Evolutionary conservation across 2,888 invertebrate species (phyloP).

Genomic region (Drosophila ezoana): DNA sequence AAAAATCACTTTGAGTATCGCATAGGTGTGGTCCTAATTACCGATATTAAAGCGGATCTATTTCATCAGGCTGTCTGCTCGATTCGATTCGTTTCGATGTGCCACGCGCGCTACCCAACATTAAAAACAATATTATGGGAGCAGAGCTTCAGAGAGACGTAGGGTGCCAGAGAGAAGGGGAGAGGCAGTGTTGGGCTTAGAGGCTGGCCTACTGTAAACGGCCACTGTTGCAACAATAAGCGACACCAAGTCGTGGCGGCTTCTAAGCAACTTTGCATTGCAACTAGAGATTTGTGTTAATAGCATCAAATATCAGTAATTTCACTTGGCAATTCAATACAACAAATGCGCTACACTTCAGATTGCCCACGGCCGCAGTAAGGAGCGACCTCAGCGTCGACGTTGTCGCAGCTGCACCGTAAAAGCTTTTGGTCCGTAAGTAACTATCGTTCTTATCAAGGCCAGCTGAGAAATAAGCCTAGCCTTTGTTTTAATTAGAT

Average conservation of each 20-base stretch:
- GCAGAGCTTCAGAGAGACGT: not conserved
- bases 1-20: constrained; percentile 76
- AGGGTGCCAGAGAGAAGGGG: constrained; percentile 1
- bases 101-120: constrained; percentile 63
- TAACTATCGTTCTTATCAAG: constrained; percentile 63
- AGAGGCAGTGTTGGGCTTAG: constrained; percentile 9
- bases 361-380: constrained; percentile 34
- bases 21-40: constrained; percentile 83
- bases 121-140: constrained; percentile 56
- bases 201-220: constrained; percentile 40
- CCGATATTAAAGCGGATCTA: constrained; percentile 82
- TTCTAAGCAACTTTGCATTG: constrained; percentile 38
- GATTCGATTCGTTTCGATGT: constrained; percentile 36
- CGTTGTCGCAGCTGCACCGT: constrained; percentile 32
- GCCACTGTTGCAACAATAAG: constrained; percentile 43
- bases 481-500: constrained; percentile 77
- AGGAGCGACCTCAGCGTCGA: constrained; percentile 48
- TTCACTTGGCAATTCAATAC: constrained; percentile 77
- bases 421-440: constrained; percentile 45
- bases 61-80: constrained; percentile 66
- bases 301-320: constrained; percentile 83
- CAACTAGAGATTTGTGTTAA: constrained; percentile 76
- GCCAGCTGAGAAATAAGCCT: constrained; percentile 60
- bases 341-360: constrained; percentile 51
- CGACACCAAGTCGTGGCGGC: constrained; percentile 34